Percentiles rank a stretch among this genome's conserved stretches.
phyloP scores from a whole-genome alignment of 2,888 invertebrate genomes.

The Gymnocheta viridis region DNA sequence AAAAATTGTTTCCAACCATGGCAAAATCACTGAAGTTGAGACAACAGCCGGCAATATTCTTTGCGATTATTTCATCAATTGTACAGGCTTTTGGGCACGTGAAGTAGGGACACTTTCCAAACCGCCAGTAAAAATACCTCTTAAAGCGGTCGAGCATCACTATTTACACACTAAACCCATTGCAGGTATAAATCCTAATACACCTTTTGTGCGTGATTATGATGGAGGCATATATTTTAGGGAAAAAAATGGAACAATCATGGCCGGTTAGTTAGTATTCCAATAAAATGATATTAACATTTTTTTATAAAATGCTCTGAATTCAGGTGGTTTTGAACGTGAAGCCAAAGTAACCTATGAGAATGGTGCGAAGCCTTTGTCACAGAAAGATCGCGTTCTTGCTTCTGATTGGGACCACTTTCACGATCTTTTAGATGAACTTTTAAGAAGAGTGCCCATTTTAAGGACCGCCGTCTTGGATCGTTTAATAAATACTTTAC shows the following conservation, averaged over 20 bases:
- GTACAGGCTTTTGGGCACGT: slow-evolving; percentile 97
- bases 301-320: background rate
- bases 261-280: slow-evolving; percentile 83
- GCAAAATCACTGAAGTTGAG: slow-evolving; percentile 88
- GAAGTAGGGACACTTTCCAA: slow-evolving; percentile 92
- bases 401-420: slow-evolving; percentile 99
- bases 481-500: slow-evolving; percentile 93
- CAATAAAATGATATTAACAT: background rate
- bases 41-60: slow-evolving; percentile 88
- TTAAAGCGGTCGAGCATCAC: slow-evolving; percentile 96
- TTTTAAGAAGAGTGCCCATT: slow-evolving; percentile 91
- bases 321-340: slow-evolving; percentile 94
- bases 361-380: slow-evolving; percentile 86
- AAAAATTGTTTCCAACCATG: slow-evolving; percentile 86
- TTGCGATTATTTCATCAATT: slow-evolving; percentile 97
- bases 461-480: slow-evolving; percentile 89
- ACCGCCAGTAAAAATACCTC: slow-evolving; percentile 92
- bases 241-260: slow-evolving; percentile 91
- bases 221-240: slow-evolving; percentile 94
- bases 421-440: slow-evolving; percentile 92
- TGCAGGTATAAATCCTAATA: slow-evolving; percentile 88
- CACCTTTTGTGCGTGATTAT: slow-evolving; percentile 93
- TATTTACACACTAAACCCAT: slow-evolving; percentile 93
- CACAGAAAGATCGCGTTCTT: slow-evolving; percentile 86
- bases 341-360: slow-evolving; percentile 95